Evolutionary conservation across 2,888 invertebrate species (phyloP).

Genomic region (Lasioglossum marginatum): DNA sequence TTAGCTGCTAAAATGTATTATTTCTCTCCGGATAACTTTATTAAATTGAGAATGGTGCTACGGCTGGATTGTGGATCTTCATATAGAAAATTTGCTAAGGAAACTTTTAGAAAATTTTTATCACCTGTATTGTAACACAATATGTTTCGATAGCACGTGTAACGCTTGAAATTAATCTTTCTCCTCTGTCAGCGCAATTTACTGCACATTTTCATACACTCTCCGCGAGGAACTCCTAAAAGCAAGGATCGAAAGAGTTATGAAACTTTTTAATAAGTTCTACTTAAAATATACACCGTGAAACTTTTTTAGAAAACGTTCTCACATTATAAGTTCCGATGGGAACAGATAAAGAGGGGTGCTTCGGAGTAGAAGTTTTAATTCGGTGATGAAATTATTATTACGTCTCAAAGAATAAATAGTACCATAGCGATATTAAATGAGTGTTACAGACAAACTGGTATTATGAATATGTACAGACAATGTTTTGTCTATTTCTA

Average conservation of each 20-base stretch:
- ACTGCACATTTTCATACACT: background rate
- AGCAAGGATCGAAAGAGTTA: constrained; percentile 1
- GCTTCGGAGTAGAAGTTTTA: background rate
- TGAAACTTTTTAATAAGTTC: constrained; percentile 1
- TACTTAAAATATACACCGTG: background rate
- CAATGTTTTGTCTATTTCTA: background rate
- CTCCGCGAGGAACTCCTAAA: background rate
- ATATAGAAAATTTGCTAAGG: background rate
- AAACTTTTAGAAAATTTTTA: too few species aligned
- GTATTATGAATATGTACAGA: background rate
- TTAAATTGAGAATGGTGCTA: background rate
- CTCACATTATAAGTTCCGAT: constrained; percentile 27
- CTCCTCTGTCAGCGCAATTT: background rate
- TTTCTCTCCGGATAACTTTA: background rate
- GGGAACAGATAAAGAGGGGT: background rate
- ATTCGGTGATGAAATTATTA: background rate
- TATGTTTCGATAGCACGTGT: background rate
- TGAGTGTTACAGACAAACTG: background rate
- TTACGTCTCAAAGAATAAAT: background rate
- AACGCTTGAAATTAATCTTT: background rate
- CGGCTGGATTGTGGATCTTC: background rate
- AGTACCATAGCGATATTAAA: background rate
- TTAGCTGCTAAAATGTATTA: background rate
- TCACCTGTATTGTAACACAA: background rate
- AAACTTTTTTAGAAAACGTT: constrained; percentile 42